These are phyloP conservation scores for Drosophila neocordata DNA, from an alignment of 1,140 invertebrate genomes.

Conservation along the genomic window DNA sequence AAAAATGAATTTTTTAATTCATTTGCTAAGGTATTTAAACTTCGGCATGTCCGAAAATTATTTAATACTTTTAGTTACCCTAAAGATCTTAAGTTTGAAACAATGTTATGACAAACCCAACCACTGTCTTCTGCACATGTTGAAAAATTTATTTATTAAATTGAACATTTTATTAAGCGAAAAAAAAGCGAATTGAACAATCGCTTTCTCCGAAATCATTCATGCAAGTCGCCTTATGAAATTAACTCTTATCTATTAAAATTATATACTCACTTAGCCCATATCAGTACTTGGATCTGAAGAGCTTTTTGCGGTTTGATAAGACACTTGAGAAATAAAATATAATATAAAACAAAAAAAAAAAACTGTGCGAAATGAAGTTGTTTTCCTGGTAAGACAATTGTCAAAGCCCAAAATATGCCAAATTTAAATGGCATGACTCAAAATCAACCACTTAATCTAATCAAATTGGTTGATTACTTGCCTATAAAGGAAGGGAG, in stretches of 20 bases:
- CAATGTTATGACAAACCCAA: no score
- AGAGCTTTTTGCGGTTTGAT: conserved; percentile 11
- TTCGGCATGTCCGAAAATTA: no score
- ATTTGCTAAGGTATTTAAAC: no score
- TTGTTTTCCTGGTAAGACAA: conserved; percentile 37
- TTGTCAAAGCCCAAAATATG: neutral
- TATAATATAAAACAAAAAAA: neutral
- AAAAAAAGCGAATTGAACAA: neutral
- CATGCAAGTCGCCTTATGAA: neutral
- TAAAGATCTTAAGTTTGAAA: no score
- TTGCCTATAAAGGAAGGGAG: conserved; percentile 24
- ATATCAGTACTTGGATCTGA: neutral
- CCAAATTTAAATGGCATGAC: conserved; percentile 17
- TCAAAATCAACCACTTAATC: conserved; percentile 40
- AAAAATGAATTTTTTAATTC: no score
- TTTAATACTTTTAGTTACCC: no score
- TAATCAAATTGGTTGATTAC: conserved; percentile 36
- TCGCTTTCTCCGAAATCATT: neutral
- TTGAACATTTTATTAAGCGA: neutral
- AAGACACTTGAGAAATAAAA: conserved; percentile 15
- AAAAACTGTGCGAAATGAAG: neutral
- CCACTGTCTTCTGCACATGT: neutral
- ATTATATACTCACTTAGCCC: neutral
- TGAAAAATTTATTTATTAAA: neutral
- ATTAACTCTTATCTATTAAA: conserved; percentile 4